Evolutionary conservation across 2,797 vertebrate genomes (phyloP), one percentile per base, ranked within the genome.

Genomic region (Danionella dracula): DNA sequence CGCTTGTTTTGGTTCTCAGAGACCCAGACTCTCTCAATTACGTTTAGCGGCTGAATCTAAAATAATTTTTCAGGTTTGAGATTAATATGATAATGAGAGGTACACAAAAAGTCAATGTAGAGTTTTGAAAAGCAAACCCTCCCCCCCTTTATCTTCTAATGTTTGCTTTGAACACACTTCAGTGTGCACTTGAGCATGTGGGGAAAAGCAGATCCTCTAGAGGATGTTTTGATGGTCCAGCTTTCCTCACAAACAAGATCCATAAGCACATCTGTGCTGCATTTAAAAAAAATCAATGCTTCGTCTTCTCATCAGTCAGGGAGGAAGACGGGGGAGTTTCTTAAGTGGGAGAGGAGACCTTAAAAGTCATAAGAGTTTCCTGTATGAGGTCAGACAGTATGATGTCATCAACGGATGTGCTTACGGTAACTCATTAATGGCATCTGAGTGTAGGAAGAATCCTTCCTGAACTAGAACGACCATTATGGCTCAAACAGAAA

Each of bases 231-330:
- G 82, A 81, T 76, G 54, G 66, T 76, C 79, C 77, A 72, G 82
- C 83, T 80, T 77, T 73, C 68, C 76, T 74, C 74, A 73, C 76
- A 68, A 80, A 79, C 71, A 13, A 55, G 65, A 86, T 85, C 83
- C 40, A 85, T 84, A 83, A 74, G 4, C 73, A 58, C 82, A 83
- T 88, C 83, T 86, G 81, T 82, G 74, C 80, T 86, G 79, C 86
- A 86, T 88, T 87, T 86, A 88, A 88, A 88, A 88, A 88, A 86
- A 86, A 57, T 88, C 87, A 63, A 34, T 0, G 68, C 34, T 42
- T 54, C 46, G 59, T 32, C 27, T 42, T 54, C 46, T 59, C 38
- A 51, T 8, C 23, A 67, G 53, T 62, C 20, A 21, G 29, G 4
- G 15, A 44, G 38, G 35, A 60, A 23, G 37, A 38, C 21, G n/a